Evolutionary conservation across 1,140 invertebrate genomes (phyloP), one percentile per base, ranked within the genome.

Genomic region (Andrena cerasifolii): DNA sequence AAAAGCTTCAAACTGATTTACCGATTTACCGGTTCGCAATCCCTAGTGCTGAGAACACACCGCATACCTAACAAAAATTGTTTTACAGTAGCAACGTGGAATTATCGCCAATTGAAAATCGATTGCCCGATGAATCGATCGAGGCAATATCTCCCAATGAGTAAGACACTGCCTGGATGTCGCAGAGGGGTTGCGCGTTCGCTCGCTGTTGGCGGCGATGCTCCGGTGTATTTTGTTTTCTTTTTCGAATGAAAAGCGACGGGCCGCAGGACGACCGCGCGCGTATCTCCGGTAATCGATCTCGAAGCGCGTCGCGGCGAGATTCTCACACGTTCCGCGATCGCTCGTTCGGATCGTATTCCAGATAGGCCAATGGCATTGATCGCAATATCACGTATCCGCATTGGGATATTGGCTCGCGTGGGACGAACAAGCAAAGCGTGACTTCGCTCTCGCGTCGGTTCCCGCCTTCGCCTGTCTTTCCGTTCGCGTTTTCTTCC

Each of bases 331-430:
- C 76, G 80, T 73, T 54, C 61, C 31, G 26, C 24, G 49, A 33
- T 54, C 58, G 76, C 43, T 33, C 58, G 76, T 66, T 71, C 51
- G 71, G 82, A 83, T 84, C 81, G 77, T 84, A 84, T 84, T 84
- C 76, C 82, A 79, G 82, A 84, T 83, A 83, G 71, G 70, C 77
- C 71, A 83, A 79, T 75, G 81, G 71, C 81, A 84, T 80, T 76
- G 82, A 79, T 79, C 71, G 81, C 66, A 83, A 84, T 84, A 84
- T 84, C 82, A 61, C 76, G 49, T 84, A 84, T 79, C 82, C 71
- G 54, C 45, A 61, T 76, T 53, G 71, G 36, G 71, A 72, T 76
- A 80, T 80, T 67, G 66, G 68, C 61, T 56, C 66, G 82, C 77
- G 81, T 83, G 81, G 80, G 80, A 84, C 75, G 82, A 78, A 70